Evolutionary conservation across 2,113 vertebrate genomes (phyloP).

Genomic region (Recurvirostra avosetta): DNA sequence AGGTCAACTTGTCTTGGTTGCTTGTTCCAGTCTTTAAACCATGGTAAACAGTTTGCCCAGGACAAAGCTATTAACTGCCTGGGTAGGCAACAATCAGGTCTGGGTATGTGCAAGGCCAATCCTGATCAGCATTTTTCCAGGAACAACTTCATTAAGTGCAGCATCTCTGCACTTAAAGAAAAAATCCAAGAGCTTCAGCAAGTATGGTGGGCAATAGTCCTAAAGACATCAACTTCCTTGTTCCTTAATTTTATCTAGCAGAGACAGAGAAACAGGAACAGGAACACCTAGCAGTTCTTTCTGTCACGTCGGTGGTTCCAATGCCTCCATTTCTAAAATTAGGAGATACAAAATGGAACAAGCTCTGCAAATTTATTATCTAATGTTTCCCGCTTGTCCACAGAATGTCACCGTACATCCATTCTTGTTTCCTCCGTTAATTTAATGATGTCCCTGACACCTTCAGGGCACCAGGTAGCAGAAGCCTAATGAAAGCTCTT

Average conservation of each 20-base stretch:
- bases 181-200: not conserved
- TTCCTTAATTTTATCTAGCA: not conserved
- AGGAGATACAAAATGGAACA: not conserved
- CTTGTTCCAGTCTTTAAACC: not conserved
- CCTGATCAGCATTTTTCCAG: not conserved
- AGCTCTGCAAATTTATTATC: not conserved
- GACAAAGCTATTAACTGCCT: not conserved
- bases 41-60: not conserved
- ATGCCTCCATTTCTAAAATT: not conserved
- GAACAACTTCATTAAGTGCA: not conserved
- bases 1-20: not conserved
- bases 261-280: not conserved
- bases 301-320: not conserved
- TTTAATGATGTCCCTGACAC: not conserved
- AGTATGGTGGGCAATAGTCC: not conserved
- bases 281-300: not conserved
- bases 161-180: not conserved
- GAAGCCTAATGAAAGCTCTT: not conserved
- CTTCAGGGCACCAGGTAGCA: not conserved
- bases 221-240: not conserved
- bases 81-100: not conserved
- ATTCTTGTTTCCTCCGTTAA: not conserved
- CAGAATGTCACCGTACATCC: not conserved
- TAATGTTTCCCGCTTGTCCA: not conserved
- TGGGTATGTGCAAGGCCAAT: not conserved